Evolutionary conservation across 2,113 vertebrate genomes (phyloP).

Genomic region (Indri indri): DNA sequence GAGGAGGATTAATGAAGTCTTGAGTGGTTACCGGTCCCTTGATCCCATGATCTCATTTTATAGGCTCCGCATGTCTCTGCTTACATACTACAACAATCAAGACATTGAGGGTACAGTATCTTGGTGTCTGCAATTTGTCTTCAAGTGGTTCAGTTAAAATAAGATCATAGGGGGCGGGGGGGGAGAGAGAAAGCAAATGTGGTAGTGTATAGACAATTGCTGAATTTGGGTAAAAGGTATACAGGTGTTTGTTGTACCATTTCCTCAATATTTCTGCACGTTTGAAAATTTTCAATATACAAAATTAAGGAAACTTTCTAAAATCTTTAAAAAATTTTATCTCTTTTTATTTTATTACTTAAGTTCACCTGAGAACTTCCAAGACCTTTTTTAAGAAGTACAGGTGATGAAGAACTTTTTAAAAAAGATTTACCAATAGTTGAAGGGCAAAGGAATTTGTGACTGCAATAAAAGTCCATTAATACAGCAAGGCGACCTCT

Average conservation of each 20-base stretch:
- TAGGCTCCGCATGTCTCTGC: not conserved
- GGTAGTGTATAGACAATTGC: not conserved
- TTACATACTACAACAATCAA: not conserved
- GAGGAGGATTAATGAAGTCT: not conserved
- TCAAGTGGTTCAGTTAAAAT: not conserved
- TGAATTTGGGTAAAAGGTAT: not conserved
- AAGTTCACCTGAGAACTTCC: too few relatives aligned
- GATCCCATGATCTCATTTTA: not conserved
- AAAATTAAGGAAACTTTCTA: not conserved
- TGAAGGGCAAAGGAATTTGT: not conserved
- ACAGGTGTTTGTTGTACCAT: not conserved
- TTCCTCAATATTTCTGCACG: not conserved
- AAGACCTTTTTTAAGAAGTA: not conserved
- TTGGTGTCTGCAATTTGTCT: not conserved
- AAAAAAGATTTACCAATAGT: not conserved
- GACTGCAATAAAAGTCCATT: not conserved
- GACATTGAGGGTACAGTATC: not conserved
- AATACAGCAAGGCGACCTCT: not conserved
- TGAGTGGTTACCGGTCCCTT: not conserved
- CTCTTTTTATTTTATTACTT: not conserved
- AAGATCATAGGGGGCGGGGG: not conserved
- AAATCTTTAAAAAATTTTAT: not conserved
- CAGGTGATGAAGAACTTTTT: not conserved
- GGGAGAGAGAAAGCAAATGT: not conserved
- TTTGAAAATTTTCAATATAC: not conserved